Evolutionary conservation across 92 coral and sea anemone genomes (phyloP), one percentile per base, ranked within the genome.

Genomic region (Phenganax stokvisi): DNA sequence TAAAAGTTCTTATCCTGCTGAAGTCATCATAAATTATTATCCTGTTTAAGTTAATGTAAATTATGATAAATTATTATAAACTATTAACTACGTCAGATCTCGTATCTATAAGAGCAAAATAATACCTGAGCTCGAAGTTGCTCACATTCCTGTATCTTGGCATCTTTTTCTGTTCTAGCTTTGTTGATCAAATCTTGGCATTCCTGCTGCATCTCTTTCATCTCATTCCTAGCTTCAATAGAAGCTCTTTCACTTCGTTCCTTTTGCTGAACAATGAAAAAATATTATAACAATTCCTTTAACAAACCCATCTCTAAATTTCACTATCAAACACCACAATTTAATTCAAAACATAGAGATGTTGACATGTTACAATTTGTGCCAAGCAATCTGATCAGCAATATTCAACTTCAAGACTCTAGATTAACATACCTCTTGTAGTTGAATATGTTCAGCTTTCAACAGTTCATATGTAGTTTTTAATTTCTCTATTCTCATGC

Each of bases 401-500:
- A 37, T 37, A 37, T 37, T 37, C 2, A 1, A 37, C 47, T 37
- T 0, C 5, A 37, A 37, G 47, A 37, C 5, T 37, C 47, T 5
- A 37, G 47, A 37, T 37, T 37, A 16, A 81, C 98, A 88, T 83
- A 94, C 98, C 87, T 94, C 97, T 82, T 94, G 92, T 4, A 94
- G 91, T 87, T 94, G 98, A 16, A 94, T 81, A 66, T 94, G 98
- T 71, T 94, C 96, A 57, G 97, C 92, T 81, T 94, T 94, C 6
- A 94, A 87, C 56, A 93, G 90, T 82, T 94, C 98, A 82, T 94
- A 94, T 0, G 98, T 94, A 6, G 98, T 94, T 68, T 92, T 92
- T 56, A 94, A 83, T 72, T 94, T 94, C 82, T 94, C 98, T 54
- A 94, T 94, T 70, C 96, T 90, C 93, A 94, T 94, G 79, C 96